phyloP scores from a whole-genome alignment of 2,113 vertebrate species.

The Podarcis raffonei region DNA sequence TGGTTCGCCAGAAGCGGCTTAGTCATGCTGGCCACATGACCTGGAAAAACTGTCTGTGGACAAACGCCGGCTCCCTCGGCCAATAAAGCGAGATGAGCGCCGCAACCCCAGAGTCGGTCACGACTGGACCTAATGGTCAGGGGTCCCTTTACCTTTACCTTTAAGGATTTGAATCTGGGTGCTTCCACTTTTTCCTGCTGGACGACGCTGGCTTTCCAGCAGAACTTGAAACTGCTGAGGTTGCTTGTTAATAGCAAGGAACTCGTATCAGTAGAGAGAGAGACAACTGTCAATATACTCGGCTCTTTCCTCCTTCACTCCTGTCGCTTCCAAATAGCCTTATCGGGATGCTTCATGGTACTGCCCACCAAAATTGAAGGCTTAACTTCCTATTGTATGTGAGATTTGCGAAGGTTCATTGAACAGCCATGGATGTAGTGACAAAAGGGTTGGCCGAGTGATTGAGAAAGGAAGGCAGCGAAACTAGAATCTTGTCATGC shows the following conservation, averaged over 20 bases:
- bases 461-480: not conserved
- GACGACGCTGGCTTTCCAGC: not conserved
- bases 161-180: not conserved
- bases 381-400: accelerated
- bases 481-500: not conserved
- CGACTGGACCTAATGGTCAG: no score
- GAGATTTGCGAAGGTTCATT: not conserved
- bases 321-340: not conserved
- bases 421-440: not conserved
- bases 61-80: no score
- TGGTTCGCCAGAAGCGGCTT: no score
- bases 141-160: no score
- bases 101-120: no score
- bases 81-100: no score
- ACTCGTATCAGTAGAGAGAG: not conserved
- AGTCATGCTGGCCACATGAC: no score
- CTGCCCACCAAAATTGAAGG: not conserved
- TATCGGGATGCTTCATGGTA: not conserved
- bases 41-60: no score
- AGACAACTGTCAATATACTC: not conserved
- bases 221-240: not conserved
- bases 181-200: not conserved
- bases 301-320: not conserved
- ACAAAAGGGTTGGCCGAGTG: not conserved
- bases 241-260: not conserved